A percentile compares a stretch with the other conserved stretches of the same genome.
These are phyloP conservation scores for Acholoe squamosa DNA, from an alignment of 2,888 invertebrate genomes.

Conservation along the genomic window DNA sequence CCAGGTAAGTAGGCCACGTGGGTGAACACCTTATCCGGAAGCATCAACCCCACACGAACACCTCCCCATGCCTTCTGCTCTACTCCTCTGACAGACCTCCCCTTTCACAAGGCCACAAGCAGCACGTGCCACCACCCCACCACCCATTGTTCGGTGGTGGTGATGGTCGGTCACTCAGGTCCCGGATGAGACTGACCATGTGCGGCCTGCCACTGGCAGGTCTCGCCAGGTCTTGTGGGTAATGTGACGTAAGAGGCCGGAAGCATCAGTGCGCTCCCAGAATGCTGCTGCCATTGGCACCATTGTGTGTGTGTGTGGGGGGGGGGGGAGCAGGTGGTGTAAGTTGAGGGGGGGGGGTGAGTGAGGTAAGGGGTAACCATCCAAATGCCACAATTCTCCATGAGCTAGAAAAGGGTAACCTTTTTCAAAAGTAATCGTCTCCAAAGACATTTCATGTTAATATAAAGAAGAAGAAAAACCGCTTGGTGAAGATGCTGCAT, in stretches of 20 bases:
- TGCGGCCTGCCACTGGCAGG: not conserved
- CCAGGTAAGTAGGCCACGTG: slow-evolving; percentile 39
- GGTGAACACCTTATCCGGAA: not conserved
- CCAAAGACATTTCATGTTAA: no score
- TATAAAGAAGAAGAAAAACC: no score
- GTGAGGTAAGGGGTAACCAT: no score
- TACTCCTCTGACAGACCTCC: not conserved
- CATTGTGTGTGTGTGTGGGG: no score
- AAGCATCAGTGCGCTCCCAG: not conserved
- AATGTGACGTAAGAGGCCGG: slow-evolving; percentile 10
- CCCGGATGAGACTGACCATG: slow-evolving; percentile 33
- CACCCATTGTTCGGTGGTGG: not conserved
- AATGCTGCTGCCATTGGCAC: not conserved
- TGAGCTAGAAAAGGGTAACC: no score
- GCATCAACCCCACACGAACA: slow-evolving; percentile 1
- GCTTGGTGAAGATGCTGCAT: no score
- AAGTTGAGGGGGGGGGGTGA: no score
- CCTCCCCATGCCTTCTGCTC: slow-evolving; percentile 1
- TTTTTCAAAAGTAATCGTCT: no score
- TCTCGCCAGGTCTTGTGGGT: not conserved
- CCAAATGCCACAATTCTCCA: no score
- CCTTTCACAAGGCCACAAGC: not conserved
- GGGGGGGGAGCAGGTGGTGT: no score
- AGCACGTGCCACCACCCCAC: not conserved
- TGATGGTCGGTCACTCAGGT: not conserved